Percentiles rank a stretch among this genome's conserved stretches.
Evolutionary conservation across 2,113 vertebrate genomes (phyloP).

Genomic region (Myodes glareolus): DNA sequence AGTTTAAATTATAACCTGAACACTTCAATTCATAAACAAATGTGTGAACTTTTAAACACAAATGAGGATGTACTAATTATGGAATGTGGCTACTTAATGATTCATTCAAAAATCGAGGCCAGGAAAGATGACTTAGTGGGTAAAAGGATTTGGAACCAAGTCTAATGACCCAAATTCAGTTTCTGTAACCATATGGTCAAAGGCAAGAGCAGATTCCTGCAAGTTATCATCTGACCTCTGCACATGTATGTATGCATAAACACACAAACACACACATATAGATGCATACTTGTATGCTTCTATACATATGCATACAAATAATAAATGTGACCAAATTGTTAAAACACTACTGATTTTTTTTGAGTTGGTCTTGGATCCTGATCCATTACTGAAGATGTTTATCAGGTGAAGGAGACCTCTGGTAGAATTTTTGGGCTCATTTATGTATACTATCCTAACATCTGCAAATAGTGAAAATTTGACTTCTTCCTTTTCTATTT

Average conservation of each 20-base stretch:
- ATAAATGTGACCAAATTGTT: background rate
- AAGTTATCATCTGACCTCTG: background rate
- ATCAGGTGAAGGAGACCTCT: too few species aligned
- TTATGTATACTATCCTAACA: too few species aligned
- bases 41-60: background rate
- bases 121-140: background rate
- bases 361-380: too few species aligned
- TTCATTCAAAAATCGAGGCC: background rate
- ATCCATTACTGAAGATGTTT: too few species aligned
- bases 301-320: background rate
- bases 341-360: background rate
- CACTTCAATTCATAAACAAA: background rate
- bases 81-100: background rate
- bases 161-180: background rate
- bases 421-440: too few species aligned
- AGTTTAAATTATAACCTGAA: background rate
- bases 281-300: too few species aligned
- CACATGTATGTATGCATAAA: fast-evolving
- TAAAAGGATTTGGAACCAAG: background rate
- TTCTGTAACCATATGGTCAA: background rate
- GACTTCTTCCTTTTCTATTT: too few species aligned
- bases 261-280: background rate
- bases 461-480: too few species aligned
- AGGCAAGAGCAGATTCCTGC: background rate
- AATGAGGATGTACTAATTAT: background rate